These are phyloP conservation scores for Anguilla obscura DNA, from an alignment of 2,797 vertebrate genomes.

Conservation along the genomic window DNA sequence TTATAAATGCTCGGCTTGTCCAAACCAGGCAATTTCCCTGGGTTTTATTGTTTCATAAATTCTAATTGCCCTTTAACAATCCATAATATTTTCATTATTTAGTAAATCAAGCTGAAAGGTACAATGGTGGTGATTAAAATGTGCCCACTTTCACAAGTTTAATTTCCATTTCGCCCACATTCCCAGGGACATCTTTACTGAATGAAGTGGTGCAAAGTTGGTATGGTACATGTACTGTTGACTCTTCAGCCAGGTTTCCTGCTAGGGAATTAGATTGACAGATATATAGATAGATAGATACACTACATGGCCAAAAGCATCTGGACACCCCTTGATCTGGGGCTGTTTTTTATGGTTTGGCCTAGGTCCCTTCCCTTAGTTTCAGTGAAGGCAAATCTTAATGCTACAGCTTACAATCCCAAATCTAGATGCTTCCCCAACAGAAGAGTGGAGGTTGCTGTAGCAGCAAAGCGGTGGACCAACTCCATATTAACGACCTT, in stretches of 20 bases:
- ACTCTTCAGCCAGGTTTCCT: neutral
- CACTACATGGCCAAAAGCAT: too few species aligned
- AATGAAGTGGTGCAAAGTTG: neutral
- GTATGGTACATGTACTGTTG: neutral
- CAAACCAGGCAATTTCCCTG: neutral
- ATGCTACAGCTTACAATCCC: too few species aligned
- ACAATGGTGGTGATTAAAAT: neutral
- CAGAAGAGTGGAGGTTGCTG: too few species aligned
- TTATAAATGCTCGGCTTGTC: neutral
- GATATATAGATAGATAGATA: too few species aligned
- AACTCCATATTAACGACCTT: too few species aligned
- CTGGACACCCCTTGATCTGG: too few species aligned
- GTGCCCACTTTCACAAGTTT: neutral
- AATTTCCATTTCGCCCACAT: neutral
- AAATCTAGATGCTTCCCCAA: too few species aligned
- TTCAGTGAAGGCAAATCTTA: too few species aligned
- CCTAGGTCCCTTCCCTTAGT: too few species aligned
- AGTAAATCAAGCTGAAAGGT: neutral
- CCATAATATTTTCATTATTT: slow-evolving; percentile 1
- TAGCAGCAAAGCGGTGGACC: too few species aligned
- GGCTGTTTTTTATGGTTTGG: too few species aligned
- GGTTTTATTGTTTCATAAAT: neutral
- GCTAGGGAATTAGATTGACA: neutral
- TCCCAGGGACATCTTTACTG: neutral
- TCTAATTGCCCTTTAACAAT: neutral